phyloP scores from a whole-genome alignment of 1,140 invertebrate species.

The Anadara kagoshimensis region DNA sequence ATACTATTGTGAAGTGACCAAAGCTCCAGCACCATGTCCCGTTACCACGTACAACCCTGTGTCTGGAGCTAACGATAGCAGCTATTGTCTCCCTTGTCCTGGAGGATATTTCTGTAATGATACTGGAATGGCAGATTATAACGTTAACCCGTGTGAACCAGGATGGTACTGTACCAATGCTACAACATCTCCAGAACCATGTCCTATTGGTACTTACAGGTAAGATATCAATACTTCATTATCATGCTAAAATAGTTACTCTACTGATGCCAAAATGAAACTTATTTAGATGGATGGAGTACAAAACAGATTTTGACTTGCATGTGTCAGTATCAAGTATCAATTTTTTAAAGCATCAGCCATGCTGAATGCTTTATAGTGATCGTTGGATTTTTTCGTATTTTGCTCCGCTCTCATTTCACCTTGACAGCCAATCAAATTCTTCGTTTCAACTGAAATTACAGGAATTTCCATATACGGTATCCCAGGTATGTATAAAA shows the following conservation, averaged over 20 bases:
- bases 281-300: too few species aligned
- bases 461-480: too few species aligned
- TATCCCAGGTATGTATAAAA: too few species aligned
- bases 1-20: conserved; percentile 58
- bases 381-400: too few species aligned
- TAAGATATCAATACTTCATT: conserved; percentile 9
- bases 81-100: conserved; percentile 64
- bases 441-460: too few species aligned
- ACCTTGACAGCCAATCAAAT: too few species aligned
- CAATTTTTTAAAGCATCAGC: too few species aligned
- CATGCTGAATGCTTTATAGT: too few species aligned
- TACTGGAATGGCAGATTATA: conserved; percentile 63
- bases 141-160: conserved; percentile 59
- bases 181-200: conserved; percentile 50
- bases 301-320: too few species aligned
- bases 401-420: too few species aligned
- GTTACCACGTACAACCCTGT: conserved; percentile 62
- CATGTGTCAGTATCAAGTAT: too few species aligned
- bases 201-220: conserved; percentile 70
- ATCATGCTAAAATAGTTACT: background rate
- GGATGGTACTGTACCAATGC: conserved; percentile 67
- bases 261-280: too few species aligned
- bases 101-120: conserved; percentile 65
- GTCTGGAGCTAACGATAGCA: conserved; percentile 54
- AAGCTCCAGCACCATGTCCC: conserved; percentile 51